Evolutionary conservation across 2,113 vertebrate species (phyloP).

Genomic region (Lagopus leucura): DNA sequence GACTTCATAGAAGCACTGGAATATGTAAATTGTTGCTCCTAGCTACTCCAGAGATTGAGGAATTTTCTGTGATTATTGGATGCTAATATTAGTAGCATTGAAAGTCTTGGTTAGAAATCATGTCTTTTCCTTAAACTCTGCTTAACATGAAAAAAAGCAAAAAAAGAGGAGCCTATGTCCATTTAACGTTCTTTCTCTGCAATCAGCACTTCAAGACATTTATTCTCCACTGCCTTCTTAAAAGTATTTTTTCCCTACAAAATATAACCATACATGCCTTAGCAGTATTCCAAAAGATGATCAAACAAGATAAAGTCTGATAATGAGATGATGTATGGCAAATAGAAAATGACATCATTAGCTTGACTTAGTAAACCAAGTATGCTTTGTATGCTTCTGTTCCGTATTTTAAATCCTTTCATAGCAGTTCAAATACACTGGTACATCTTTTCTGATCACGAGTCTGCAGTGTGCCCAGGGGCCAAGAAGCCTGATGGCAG

Average conservation of each 20-base stretch:
- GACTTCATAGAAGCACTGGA: not conserved
- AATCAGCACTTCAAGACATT: not conserved
- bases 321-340: not conserved
- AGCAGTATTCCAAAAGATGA: not conserved
- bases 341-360: not conserved
- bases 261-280: not conserved
- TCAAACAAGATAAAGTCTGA: not conserved
- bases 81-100: not conserved
- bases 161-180: not conserved
- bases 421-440: rapidly evolving
- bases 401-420: not conserved
- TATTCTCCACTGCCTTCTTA: not conserved
- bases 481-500: not conserved
- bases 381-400: not conserved
- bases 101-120: not conserved
- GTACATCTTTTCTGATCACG: not conserved
- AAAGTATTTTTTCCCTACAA: not conserved
- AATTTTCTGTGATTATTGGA: not conserved
- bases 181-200: not conserved
- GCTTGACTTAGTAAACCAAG: not conserved
- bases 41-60: not conserved
- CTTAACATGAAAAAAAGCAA: not conserved
- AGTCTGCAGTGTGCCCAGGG: not conserved
- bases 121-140: not conserved
- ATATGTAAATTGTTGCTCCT: not conserved